A percentile compares a stretch with the other conserved stretches of the same genome.
Conservation (phyloP, 2,797 vertebrate species). For the Labroides dimidiatus region DNA sequence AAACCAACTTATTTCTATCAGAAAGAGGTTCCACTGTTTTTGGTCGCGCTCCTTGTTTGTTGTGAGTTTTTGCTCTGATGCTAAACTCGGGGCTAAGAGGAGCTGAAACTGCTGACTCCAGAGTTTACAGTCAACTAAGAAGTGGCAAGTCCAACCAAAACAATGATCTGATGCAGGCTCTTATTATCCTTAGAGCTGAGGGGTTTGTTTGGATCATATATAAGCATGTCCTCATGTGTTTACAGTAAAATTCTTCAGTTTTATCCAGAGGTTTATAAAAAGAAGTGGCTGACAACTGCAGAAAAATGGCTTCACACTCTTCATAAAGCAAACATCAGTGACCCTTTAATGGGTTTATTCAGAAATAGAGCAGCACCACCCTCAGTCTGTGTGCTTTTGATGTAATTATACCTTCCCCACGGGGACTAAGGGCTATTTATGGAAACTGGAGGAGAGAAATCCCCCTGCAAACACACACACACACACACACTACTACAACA, state of each 20-base stretch:
- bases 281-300: too few relatives aligned
- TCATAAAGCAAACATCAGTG: constrained; percentile 62
- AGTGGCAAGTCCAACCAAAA: neutral
- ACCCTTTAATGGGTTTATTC: constrained; percentile 49
- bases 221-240: neutral
- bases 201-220: neutral
- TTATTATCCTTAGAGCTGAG: neutral
- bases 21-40: neutral
- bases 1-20: neutral
- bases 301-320: constrained; percentile 35
- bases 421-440: constrained; percentile 61
- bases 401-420: constrained; percentile 71
- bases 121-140: neutral
- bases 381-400: constrained; percentile 47
- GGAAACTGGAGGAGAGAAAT: constrained; percentile 10
- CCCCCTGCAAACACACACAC: constrained; percentile 38
- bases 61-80: neutral
- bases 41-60: neutral
- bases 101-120: neutral
- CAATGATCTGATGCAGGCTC: neutral
- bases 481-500: constrained; percentile 47
- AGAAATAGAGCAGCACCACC: constrained; percentile 57
- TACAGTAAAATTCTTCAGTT: neutral
- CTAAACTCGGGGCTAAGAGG: neutral
- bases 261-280: too few relatives aligned